These are phyloP conservation scores for Epiblema foenella DNA, from an alignment of 2,888 invertebrate species.

Conservation along the genomic window DNA sequence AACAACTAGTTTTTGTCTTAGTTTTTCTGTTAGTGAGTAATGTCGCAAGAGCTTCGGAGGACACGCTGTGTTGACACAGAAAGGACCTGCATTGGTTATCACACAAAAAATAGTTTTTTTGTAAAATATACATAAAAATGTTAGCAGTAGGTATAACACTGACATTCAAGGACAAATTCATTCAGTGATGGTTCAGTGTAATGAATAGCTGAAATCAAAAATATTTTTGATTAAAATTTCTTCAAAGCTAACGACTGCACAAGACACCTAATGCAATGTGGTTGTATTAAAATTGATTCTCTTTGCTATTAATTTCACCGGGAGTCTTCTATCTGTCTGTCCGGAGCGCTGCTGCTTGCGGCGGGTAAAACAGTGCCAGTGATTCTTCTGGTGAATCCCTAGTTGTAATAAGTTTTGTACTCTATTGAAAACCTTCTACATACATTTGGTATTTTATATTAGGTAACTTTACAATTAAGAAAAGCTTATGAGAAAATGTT, in stretches of 20 bases:
- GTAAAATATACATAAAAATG: no score
- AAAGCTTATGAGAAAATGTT: conserved; percentile 5
- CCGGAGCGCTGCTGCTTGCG: neutral
- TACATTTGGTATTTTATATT: neutral
- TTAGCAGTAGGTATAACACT: neutral
- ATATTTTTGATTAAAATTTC: neutral
- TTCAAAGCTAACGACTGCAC: neutral
- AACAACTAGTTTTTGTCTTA: no score
- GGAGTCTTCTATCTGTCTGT: no score
- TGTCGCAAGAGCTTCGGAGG: no score
- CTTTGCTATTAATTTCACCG: neutral
- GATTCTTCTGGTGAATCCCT: neutral
- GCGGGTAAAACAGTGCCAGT: neutral
- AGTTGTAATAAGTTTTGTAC: neutral
- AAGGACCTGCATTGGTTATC: no score
- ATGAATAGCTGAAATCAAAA: neutral
- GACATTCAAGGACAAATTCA: neutral
- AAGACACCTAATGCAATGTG: neutral
- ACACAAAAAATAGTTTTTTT: no score
- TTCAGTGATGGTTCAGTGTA: neutral
- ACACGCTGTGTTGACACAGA: no score
- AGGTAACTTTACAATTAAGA: no score
- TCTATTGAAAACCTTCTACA: neutral
- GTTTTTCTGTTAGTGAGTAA: no score
- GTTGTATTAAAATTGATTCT: neutral